These are phyloP conservation scores for Pristionchus mayeri DNA, from an alignment of 2,888 invertebrate genomes.

Conservation along the genomic window DNA sequence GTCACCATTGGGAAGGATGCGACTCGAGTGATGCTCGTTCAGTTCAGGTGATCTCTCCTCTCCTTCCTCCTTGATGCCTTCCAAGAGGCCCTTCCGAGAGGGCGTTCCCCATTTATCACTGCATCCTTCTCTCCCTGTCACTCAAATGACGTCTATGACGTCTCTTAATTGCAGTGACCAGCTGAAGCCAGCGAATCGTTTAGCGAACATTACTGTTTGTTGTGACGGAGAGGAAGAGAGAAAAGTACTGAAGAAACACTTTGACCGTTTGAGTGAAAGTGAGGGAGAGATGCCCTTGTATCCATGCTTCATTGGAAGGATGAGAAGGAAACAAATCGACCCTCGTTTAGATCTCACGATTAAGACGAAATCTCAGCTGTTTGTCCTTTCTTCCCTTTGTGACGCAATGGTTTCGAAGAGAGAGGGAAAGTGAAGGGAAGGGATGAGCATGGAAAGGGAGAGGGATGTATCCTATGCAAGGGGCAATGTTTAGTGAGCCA, in stretches of 20 bases:
- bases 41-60: conserved; percentile 65
- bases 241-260: neutral
- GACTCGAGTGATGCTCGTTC: conserved; percentile 74
- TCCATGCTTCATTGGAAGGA: neutral
- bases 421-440: conserved; percentile 12
- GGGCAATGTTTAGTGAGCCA: too few species aligned
- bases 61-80: too few species aligned
- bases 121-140: neutral
- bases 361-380: conserved; percentile 25
- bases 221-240: neutral
- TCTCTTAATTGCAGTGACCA: neutral
- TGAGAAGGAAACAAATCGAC: neutral
- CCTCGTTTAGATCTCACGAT: neutral
- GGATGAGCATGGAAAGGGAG: neutral
- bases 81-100: too few species aligned
- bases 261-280: neutral
- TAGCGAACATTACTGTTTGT: conserved; percentile 24
- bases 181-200: neutral
- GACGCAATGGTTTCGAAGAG: conserved; percentile 33
- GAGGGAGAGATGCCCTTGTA: neutral
- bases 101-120: neutral
- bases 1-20: conserved; percentile 73
- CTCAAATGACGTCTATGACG: conserved; percentile 30
- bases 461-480: too few species aligned
- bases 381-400: conserved; percentile 28